Base-by-base conservation (phyloP, 2,888 invertebrate genomes). In the Torymus aiolomorphi region DNA sequence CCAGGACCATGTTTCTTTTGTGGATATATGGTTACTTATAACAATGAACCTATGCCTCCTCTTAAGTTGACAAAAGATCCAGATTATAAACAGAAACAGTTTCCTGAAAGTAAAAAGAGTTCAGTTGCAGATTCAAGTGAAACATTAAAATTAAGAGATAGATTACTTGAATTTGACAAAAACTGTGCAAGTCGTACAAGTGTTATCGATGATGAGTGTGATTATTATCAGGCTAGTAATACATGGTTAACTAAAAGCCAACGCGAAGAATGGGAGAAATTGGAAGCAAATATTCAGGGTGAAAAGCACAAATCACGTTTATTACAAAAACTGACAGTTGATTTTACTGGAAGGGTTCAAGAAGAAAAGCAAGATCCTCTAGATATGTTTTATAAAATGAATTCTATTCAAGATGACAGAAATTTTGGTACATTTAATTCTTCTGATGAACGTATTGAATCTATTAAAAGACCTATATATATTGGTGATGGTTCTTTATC, bases 1-100 rank as follows among this genome's bases (percentile, higher is more conserved):
- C 96, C 98, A 11, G 99, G 99, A 0, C 97, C 98, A 0, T 99
- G 99, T 88, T 93, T 98, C 63, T 97, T 95, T 88, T 99, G 99
- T 91, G 96, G 95, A 0, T 93, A 94, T 86, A 91, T 97, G 89
- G 98, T 99, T 24, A 12, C 12, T 63, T 78, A 82, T 59, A 54
- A 78, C 10, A 63, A 80, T 16, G 52, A 78, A 16, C 42, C 71
- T 11, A 0, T 62, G n/a, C 31, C 13, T 20, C 61, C 56, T 18
- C 1, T 51, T n/a, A 54, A 78, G 1, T 67, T 65, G 8, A 52
- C 52, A 12, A 72, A 72, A 16, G 57, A 81, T 12, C 42, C 63
- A 1, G 62, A 73, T 56, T 42, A 65, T 42, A 73, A 75, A 62
- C 18, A 54, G 1, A 73, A 73, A 16, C 20, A 11, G 51, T 54